Conservation (phyloP, 1,140 invertebrate species). For the Odontomachus brunneus region DNA sequence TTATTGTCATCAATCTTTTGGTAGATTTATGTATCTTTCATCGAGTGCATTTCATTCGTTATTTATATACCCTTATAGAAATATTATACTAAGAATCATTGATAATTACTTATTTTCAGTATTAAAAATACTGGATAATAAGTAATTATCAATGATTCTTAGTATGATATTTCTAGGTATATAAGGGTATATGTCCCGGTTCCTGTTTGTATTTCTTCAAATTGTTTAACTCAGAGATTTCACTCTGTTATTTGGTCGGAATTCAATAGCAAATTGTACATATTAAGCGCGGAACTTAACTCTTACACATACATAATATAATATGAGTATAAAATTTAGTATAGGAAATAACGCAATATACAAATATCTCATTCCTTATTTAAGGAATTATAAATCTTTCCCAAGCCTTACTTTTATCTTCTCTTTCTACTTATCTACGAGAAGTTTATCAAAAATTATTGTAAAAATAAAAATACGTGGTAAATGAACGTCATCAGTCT, state of each 20-base stretch:
- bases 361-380: too few relatives aligned
- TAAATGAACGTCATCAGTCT: background rate
- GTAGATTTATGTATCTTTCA: background rate
- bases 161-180: too few relatives aligned
- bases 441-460: background rate
- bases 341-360: background rate
- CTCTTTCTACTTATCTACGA: background rate
- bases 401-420: too few relatives aligned
- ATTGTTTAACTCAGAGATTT: background rate
- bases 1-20: background rate
- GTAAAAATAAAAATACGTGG: background rate
- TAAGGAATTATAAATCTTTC: too few relatives aligned
- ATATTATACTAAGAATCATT: too few relatives aligned
- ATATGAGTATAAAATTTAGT: conserved; percentile 5
- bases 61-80: conserved; percentile 6
- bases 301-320: background rate
- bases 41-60: conserved; percentile 48
- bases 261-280: background rate
- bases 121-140: too few relatives aligned
- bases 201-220: background rate
- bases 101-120: too few relatives aligned
- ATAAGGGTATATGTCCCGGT: background rate
- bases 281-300: conserved; percentile 26
- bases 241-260: background rate
- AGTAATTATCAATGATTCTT: too few relatives aligned